Conservation (phyloP, 2,113 vertebrate genomes). For the Seriola rivoliana region DNA sequence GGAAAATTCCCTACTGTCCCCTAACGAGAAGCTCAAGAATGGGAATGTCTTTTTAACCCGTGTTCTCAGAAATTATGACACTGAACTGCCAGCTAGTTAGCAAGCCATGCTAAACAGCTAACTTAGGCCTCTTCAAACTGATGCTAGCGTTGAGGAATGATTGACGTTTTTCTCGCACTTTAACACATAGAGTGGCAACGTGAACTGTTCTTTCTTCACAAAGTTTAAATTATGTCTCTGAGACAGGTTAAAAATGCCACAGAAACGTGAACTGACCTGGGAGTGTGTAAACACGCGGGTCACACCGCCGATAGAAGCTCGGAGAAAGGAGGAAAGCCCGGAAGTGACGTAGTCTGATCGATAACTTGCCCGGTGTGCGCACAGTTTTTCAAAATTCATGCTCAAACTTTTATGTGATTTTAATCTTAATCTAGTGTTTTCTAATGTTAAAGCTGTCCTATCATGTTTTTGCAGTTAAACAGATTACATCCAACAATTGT, state of each 20-base stretch:
- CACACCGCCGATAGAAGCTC: conserved; percentile 44
- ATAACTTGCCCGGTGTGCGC: not conserved
- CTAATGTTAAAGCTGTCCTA: not conserved
- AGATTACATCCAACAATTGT: not conserved
- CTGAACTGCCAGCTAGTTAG: conserved; percentile 29
- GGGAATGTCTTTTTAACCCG: rapidly evolving
- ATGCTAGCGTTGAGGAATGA: not conserved
- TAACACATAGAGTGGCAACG: rapidly evolving
- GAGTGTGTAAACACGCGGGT: conserved; percentile 79
- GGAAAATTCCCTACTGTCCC: too few species aligned
- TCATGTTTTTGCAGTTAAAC: not conserved
- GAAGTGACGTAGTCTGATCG: conserved; percentile 59
- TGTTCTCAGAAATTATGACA: not conserved
- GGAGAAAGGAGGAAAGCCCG: conserved; percentile 59
- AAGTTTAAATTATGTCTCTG: rapidly evolving
- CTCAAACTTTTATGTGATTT: not conserved
- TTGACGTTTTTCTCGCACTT: not conserved
- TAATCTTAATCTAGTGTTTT: not conserved
- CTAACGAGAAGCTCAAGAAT: not conserved
- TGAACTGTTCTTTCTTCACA: rapidly evolving
- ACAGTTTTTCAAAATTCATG: not conserved
- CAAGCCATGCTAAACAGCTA: conserved; percentile 55
- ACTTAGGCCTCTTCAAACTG: conserved; percentile 29
- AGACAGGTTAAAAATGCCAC: not conserved
- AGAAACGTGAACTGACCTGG: conserved; percentile 67